Percentiles rank a stretch among this genome's conserved stretches.
Evolutionary conservation across 1,140 invertebrate species (phyloP).

Genomic region (Anastrepha obliqua): DNA sequence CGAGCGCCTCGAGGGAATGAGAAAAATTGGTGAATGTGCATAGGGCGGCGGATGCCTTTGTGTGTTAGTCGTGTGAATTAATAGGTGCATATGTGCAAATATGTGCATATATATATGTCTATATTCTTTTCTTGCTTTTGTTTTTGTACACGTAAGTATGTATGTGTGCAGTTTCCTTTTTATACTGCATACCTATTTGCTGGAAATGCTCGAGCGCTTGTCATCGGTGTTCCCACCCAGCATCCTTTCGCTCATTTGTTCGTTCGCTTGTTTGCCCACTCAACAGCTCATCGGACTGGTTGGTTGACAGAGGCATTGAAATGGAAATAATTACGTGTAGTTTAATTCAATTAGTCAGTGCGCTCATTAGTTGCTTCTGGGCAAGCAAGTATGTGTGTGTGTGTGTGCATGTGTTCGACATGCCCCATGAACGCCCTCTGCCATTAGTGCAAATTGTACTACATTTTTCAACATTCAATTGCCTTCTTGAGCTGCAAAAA

Average conservation of each 20-base stretch:
- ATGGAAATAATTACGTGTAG: slow-evolving; percentile 48
- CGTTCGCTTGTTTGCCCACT: slow-evolving; percentile 8
- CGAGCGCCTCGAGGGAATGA: neutral
- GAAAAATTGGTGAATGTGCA: neutral
- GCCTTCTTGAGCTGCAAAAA: neutral
- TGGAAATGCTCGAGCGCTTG: slow-evolving; percentile 26
- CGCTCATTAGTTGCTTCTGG: slow-evolving; percentile 21
- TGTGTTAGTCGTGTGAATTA: neutral
- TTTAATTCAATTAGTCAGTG: slow-evolving; percentile 51
- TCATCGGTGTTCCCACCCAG: neutral
- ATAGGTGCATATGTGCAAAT: neutral
- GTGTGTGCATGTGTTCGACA: neutral
- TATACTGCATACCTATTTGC: neutral
- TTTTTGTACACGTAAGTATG: neutral
- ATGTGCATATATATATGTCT: no score
- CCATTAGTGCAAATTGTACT: neutral
- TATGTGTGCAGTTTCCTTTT: neutral
- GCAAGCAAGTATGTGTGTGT: neutral
- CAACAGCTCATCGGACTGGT: neutral
- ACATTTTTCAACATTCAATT: slow-evolving; percentile 3
- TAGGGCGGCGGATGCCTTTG: neutral
- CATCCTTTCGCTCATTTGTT: neutral
- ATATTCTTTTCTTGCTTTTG: no score
- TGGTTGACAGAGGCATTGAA: slow-evolving; percentile 50
- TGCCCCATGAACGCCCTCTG: neutral